A percentile compares a stretch with the other conserved stretches of the same genome.
Evolutionary conservation across 1,140 invertebrate species (phyloP).

Genomic region (Cydia strobilella): DNA sequence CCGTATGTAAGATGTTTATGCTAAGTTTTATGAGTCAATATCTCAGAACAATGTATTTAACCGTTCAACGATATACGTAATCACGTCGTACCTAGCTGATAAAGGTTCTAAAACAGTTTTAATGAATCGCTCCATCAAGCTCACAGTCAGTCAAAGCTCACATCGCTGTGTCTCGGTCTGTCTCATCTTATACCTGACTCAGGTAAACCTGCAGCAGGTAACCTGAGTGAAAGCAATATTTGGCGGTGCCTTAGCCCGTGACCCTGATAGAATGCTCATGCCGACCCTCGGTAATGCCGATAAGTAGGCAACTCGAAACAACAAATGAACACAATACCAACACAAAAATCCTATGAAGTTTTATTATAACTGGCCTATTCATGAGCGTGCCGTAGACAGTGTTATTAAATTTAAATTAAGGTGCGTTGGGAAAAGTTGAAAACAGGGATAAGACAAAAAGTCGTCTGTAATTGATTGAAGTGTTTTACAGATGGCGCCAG

Average conservation of each 20-base stretch:
- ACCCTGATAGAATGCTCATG: background rate
- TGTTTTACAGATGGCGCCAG: too few relatives aligned
- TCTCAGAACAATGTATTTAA: background rate
- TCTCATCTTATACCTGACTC: conserved; percentile 1
- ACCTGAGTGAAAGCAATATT: background rate
- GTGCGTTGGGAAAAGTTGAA: background rate
- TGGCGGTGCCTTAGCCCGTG: background rate
- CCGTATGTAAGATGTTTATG: too few relatives aligned
- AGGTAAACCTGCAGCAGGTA: too few relatives aligned
- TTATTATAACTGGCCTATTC: conserved; percentile 18
- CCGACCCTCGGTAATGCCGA: background rate
- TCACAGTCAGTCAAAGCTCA: conserved; percentile 11
- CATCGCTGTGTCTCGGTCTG: background rate
- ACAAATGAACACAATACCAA: background rate
- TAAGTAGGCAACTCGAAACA: background rate
- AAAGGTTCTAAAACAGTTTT: conserved; percentile 4
- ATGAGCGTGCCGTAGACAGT: background rate
- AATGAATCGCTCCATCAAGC: conserved; percentile 14
- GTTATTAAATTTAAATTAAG: conserved; percentile 30
- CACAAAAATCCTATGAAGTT: conserved; percentile 18
- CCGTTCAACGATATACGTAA: conserved; percentile 1
- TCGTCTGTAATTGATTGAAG: too few relatives aligned
- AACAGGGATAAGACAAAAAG: background rate
- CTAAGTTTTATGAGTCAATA: background rate
- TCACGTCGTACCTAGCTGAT: background rate